phyloP scores from a whole-genome alignment of 2,888 invertebrate species.

The Unio pictorum region DNA sequence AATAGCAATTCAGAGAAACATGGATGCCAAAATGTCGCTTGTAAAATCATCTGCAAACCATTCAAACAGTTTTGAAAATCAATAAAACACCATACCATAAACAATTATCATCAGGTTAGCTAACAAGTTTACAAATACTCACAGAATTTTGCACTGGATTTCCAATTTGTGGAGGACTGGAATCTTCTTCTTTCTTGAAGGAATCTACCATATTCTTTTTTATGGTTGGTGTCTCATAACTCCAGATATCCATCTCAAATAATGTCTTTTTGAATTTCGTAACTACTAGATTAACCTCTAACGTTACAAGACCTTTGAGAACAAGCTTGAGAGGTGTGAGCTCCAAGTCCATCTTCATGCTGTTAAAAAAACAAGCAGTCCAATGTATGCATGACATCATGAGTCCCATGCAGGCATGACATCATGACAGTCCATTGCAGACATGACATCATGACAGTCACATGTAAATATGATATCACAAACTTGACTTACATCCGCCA shows the following conservation, averaged over 20 bases:
- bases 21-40: no score
- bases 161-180: constrained; percentile 29
- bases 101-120: no score
- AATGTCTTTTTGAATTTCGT: constrained; percentile 11
- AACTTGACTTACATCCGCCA: constrained; percentile 5
- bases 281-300: constrained; percentile 9
- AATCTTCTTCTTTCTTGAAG: constrained; percentile 34
- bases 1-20: no score
- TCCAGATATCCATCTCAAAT: constrained; percentile 13
- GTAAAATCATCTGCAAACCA: no score
- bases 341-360: constrained; percentile 13
- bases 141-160: constrained; percentile 13
- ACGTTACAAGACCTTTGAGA: constrained; percentile 15
- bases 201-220: constrained; percentile 33
- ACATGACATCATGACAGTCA: neutral
- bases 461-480: constrained; percentile 13
- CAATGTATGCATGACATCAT: constrained; percentile 14
- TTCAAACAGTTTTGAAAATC: no score
- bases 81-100: no score
- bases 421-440: no score
- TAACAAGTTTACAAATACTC: neutral
- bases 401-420: neutral
- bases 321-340: constrained; percentile 15
- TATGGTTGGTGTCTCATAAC: constrained; percentile 18
- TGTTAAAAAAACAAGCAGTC: constrained; percentile 2